Evolutionary conservation across 2,888 invertebrate species (phyloP).

Genomic region (Iselma pallidipennis): DNA sequence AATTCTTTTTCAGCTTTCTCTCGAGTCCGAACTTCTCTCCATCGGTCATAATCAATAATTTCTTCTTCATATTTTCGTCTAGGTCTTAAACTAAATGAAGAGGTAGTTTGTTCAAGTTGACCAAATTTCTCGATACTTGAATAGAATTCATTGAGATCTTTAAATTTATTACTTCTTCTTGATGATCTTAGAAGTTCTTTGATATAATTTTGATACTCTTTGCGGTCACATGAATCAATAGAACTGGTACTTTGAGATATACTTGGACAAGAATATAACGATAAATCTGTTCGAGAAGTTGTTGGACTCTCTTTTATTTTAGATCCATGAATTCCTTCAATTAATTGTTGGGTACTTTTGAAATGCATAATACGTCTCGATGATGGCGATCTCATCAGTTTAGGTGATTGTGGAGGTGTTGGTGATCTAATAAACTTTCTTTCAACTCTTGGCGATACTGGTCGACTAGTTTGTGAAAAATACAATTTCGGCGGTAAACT

Average conservation of each 20-base stretch:
- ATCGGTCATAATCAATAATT: conserved; percentile 84
- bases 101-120: conserved; percentile 76
- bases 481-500: conserved; percentile 58
- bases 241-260: conserved; percentile 57
- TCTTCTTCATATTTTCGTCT: conserved; percentile 76
- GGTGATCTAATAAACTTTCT: conserved; percentile 5
- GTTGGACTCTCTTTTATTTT: conserved; percentile 3
- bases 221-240: conserved; percentile 58
- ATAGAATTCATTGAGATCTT: conserved; percentile 84
- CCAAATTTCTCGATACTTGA: conserved; percentile 82
- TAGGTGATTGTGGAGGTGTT: conserved; percentile 40
- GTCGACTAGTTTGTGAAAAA: conserved; percentile 39
- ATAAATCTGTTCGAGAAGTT: conserved; percentile 5
- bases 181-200: conserved; percentile 67
- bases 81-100: conserved; percentile 61
- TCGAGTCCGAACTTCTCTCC: conserved; percentile 78
- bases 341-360: conserved; percentile 20
- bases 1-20: conserved; percentile 84
- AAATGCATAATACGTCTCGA: conserved; percentile 43
- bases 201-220: conserved; percentile 71
- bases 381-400: conserved; percentile 40
- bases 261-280: conserved; percentile 38
- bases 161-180: conserved; percentile 76
- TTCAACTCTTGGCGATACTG: conserved; percentile 24
- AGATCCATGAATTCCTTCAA: background rate